A percentile compares a stretch with the other conserved stretches of the same genome.
Conservation (phyloP, 2,797 vertebrate genomes). For the Thaleichthys pacificus region DNA sequence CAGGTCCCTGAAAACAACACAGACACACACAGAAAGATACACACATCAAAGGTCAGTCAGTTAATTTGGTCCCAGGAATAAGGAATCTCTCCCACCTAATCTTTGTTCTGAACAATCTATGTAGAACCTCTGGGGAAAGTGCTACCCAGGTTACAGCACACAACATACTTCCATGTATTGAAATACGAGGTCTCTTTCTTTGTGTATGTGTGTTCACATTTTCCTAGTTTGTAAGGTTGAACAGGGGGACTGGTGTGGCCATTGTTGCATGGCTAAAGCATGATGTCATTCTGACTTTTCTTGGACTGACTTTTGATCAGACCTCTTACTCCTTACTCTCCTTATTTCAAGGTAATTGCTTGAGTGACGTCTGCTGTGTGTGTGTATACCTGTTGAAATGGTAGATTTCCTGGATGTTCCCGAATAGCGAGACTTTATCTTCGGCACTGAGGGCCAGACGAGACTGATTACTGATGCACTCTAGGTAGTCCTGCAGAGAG, state of each 20-base stretch:
- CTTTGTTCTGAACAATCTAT: constrained; percentile 39
- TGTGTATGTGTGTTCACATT: constrained; percentile 6
- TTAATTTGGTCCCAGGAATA: constrained; percentile 3
- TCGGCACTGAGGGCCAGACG: constrained; percentile 85
- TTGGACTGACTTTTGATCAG: neutral
- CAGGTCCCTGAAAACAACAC: constrained; percentile 82
- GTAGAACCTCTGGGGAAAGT: constrained; percentile 30
- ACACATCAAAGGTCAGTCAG: neutral
- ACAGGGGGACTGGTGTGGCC: constrained; percentile 33
- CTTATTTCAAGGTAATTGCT: constrained; percentile 48
- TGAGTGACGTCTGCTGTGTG: constrained; percentile 39
- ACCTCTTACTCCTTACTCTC: constrained; percentile 35
- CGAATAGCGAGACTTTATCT: constrained; percentile 90
- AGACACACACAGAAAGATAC: constrained; percentile 37
- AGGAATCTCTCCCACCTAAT: constrained; percentile 16
- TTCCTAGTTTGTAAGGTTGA: constrained; percentile 7
- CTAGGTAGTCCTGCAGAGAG: constrained; percentile 88
- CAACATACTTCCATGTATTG: constrained; percentile 67
- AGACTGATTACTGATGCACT: constrained; percentile 88
- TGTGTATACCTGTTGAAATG: constrained; percentile 88
- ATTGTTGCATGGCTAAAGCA: constrained; percentile 61
- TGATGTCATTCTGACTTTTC: constrained; percentile 54
- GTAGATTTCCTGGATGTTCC: constrained; percentile 96
- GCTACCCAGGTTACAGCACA: constrained; percentile 41
- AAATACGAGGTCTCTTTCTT: constrained; percentile 29